phyloP scores from a whole-genome alignment of 2,888 invertebrate species.

The Tipula vernalis region DNA sequence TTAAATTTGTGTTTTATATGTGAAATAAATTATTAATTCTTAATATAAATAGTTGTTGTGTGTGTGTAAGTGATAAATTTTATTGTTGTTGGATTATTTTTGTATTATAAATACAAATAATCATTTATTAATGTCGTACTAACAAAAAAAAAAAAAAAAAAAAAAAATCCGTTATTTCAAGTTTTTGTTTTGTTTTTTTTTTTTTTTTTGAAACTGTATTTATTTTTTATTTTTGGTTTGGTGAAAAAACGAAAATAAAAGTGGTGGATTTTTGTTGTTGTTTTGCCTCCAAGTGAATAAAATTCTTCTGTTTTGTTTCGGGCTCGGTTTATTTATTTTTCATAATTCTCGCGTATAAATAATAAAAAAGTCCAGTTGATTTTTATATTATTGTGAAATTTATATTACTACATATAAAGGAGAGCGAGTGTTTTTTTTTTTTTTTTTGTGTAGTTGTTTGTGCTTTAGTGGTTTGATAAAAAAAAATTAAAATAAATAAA shows the following conservation, averaged over 20 bases:
- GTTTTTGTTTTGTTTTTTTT: background rate
- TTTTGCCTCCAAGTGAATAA: background rate
- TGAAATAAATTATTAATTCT: background rate
- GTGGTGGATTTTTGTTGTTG: background rate
- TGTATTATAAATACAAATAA: background rate
- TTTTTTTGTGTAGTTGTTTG: background rate
- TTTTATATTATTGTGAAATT: background rate
- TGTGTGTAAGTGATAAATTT: background rate
- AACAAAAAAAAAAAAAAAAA: background rate
- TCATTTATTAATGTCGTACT: background rate
- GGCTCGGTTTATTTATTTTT: background rate
- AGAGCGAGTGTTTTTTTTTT: background rate
- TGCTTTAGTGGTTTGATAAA: background rate
- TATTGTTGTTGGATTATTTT: background rate
- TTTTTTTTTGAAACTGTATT: background rate
- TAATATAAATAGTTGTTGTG: background rate
- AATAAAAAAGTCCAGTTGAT: background rate
- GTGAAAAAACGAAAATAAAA: background rate
- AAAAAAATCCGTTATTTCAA: background rate
- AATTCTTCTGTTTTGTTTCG: background rate
- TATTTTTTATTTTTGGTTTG: background rate
- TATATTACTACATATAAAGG: background rate
- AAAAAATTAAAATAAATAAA: background rate
- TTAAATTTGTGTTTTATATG: background rate
- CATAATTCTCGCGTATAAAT: background rate